These are phyloP conservation scores for Ypsolopha sequella DNA, from an alignment of 2,888 invertebrate species.

Conservation along the genomic window DNA sequence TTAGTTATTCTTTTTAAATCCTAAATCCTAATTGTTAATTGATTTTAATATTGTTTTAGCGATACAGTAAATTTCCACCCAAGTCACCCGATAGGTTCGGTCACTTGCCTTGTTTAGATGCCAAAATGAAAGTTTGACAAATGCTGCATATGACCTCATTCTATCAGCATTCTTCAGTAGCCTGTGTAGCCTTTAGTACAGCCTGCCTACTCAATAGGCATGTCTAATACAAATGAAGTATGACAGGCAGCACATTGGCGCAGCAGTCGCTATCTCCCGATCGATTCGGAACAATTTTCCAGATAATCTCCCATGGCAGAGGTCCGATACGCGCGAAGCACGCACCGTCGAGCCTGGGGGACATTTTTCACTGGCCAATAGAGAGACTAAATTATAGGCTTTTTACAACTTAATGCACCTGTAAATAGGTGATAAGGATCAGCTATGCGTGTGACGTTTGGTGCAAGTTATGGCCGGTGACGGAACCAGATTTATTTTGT, in stretches of 20 bases:
- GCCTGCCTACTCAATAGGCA: background rate
- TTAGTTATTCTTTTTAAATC: too few species aligned
- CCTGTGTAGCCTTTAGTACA: too few species aligned
- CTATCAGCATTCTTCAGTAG: too few species aligned
- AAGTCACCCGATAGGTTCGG: too few species aligned
- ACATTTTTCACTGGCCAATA: conserved; percentile 44
- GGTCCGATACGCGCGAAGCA: background rate
- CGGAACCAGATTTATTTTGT: background rate
- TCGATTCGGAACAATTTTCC: background rate
- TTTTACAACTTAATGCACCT: conserved; percentile 55
- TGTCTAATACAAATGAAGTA: background rate
- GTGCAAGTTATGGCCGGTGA: conserved; percentile 14
- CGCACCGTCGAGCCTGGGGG: conserved; percentile 27
- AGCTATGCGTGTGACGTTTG: conserved; percentile 17
- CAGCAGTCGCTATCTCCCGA: background rate
- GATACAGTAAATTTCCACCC: too few species aligned
- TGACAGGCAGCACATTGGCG: too few species aligned
- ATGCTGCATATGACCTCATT: too few species aligned
- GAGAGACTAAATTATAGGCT: conserved; percentile 50
- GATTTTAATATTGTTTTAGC: too few species aligned
- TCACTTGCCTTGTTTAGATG: too few species aligned
- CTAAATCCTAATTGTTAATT: too few species aligned
- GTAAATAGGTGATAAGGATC: conserved; percentile 59
- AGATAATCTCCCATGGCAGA: background rate
- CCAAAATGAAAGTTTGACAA: too few species aligned